Conservation (phyloP, 1,140 invertebrate genomes). For the Drosophila parvula region DNA sequence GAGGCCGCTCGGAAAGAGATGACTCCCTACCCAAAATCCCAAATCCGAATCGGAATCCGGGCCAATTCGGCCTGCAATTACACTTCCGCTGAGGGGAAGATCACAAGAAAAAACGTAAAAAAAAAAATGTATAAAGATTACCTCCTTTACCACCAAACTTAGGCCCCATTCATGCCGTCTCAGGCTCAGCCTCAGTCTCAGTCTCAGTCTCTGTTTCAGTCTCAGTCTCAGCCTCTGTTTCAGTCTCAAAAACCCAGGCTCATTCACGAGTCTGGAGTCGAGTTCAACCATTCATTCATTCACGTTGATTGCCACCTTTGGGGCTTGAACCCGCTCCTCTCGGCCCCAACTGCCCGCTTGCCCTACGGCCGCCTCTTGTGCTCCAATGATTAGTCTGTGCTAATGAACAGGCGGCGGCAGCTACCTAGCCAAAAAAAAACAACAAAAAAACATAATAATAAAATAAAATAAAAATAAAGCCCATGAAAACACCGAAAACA, state of each 20-base stretch:
- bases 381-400: conserved; percentile 67
- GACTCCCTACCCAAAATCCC: conserved; percentile 10
- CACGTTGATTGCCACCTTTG: conserved; percentile 78
- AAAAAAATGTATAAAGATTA: conserved; percentile 26
- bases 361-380: conserved; percentile 46
- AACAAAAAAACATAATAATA: neutral
- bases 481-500: conserved; percentile 45
- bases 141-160: conserved; percentile 18
- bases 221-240: conserved; percentile 20
- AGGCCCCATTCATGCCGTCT: conserved; percentile 46
- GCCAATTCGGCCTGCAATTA: conserved; percentile 61
- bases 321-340: conserved; percentile 13
- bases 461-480: conserved; percentile 6
- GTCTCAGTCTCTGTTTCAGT: conserved; percentile 13
- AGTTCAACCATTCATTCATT: conserved; percentile 68
- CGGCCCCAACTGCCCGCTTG: conserved; percentile 16
- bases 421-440: conserved; percentile 61
- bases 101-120: conserved; percentile 28
- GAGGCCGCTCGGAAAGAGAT: conserved; percentile 55
- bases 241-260: conserved; percentile 26
- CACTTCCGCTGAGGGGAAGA: conserved; percentile 63
- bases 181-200: conserved; percentile 17
- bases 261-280: conserved; percentile 58
- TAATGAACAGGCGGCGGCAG: conserved; percentile 69
- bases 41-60: conserved; percentile 47